Conservation (phyloP, 2,888 invertebrate genomes). For the Agonopterix heracliana region DNA sequence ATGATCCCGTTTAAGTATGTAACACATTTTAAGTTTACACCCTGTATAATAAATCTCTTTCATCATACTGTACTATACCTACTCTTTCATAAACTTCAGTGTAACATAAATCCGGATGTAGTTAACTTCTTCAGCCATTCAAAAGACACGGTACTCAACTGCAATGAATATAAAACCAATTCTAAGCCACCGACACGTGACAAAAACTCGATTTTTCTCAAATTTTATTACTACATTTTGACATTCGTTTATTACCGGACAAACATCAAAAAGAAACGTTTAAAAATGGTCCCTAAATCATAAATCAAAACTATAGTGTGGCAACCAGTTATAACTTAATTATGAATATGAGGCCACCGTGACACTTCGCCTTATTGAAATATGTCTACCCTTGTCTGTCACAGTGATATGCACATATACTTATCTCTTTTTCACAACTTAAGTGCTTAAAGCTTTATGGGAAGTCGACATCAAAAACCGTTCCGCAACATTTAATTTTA, state of each 20-base stretch:
- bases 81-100: too few species aligned
- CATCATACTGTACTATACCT: too few species aligned
- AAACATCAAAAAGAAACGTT: constrained; percentile 15
- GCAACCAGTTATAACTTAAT: constrained; percentile 13
- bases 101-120: not conserved
- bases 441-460: too few species aligned
- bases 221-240: constrained; percentile 6
- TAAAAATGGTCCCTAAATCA: constrained; percentile 22
- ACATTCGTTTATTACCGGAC: constrained; percentile 10
- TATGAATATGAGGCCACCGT: constrained; percentile 6
- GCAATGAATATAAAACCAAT: not conserved
- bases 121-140: not conserved
- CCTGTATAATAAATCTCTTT: too few species aligned
- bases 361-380: not conserved
- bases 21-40: too few species aligned
- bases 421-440: too few species aligned
- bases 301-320: constrained; percentile 26
- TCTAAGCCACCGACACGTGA: not conserved
- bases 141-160: not conserved
- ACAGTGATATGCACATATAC: too few species aligned
- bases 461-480: not conserved
- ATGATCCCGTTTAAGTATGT: too few species aligned
- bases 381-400: too few species aligned
- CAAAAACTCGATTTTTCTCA: not conserved
- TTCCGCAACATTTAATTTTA: constrained; percentile 8